Evolutionary conservation across 1,140 invertebrate genomes (phyloP), one percentile per base, ranked within the genome.

Genomic region (Pachyrhynchus sulphureomaculatus): DNA sequence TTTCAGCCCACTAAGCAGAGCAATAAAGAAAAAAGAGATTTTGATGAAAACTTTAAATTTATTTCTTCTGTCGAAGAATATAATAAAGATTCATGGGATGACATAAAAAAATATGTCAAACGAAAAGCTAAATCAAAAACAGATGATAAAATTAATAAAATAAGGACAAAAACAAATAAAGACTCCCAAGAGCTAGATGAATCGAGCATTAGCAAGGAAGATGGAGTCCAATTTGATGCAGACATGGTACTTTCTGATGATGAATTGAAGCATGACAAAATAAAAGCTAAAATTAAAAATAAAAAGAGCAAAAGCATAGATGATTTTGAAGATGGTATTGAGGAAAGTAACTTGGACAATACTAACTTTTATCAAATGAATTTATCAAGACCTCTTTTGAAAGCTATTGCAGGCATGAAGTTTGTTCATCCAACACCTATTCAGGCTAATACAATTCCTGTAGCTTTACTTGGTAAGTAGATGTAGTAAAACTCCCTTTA

Each of bases 341-440:
- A 21, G 2, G 29, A 85, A 15, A 44, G 21, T 12, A 54, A 61
- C 18, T 78, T 81, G 6, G 88, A 86, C 69, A 86, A 92, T 49
- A 79, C 86, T 0, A 87, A 88, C 0, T 97, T 97, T 79, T 89
- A 93, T 75, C 89, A 95, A 79, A 95, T 96, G 92, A 95, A 96
- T 76, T 79, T 96, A 17, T 96, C 93, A 0, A 76, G 93, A 52
- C 93, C 94, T 12, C 76, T 97, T 2, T 80, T 96, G 70, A 95
- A 95, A 73, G 93, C 95, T 2, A 88, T 99, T 49, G 84, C 85
- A 13, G 81, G 86, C 4, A 84, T 96, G 78, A 92, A 93, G 65
- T 98, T 91, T 77, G 84, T 91, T 4, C 89, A 93, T 74, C 96
- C 96, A 10, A 99, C 96, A n/a, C 94, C 93, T 3, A 97, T 99